phyloP scores from a whole-genome alignment of 2,113 vertebrate species.

The Pteruthius melanotis region DNA sequence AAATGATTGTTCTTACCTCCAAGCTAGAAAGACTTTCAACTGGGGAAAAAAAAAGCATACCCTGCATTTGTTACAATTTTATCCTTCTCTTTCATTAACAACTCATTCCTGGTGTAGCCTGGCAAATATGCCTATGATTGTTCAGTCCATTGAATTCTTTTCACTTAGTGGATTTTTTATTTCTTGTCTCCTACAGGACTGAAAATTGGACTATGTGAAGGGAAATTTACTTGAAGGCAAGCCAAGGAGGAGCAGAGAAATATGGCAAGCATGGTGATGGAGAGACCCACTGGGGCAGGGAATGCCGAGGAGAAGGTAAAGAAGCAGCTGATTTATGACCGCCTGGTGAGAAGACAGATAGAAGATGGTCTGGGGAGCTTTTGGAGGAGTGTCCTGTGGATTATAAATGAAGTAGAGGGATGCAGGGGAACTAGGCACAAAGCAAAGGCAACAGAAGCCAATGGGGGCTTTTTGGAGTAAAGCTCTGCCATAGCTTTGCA shows the following conservation, averaged over 20 bases:
- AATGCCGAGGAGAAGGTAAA: not conserved
- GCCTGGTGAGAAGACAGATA: not conserved
- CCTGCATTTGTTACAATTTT: not conserved
- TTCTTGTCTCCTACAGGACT: not conserved
- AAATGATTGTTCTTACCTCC: conserved; percentile 8
- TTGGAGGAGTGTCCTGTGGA: not conserved
- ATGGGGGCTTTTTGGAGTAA: not conserved
- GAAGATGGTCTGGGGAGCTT: not conserved
- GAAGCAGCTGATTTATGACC: not conserved
- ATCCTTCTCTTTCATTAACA: not conserved
- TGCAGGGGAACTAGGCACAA: not conserved
- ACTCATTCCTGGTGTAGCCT: not conserved
- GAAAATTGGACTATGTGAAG: not conserved
- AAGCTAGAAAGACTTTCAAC: not conserved
- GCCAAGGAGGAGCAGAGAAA: not conserved
- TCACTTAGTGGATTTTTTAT: not conserved
- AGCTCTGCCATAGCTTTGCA: not conserved
- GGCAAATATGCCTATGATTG: not conserved
- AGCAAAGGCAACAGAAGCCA: not conserved
- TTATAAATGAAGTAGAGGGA: not conserved
- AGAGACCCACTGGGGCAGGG: not conserved
- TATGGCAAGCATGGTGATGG: not conserved
- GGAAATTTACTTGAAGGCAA: not conserved
- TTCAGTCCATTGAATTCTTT: not conserved
- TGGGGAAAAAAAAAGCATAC: not conserved